Conservation (phyloP, 2,797 vertebrate genomes). For the Falco novaeseelandiae region DNA sequence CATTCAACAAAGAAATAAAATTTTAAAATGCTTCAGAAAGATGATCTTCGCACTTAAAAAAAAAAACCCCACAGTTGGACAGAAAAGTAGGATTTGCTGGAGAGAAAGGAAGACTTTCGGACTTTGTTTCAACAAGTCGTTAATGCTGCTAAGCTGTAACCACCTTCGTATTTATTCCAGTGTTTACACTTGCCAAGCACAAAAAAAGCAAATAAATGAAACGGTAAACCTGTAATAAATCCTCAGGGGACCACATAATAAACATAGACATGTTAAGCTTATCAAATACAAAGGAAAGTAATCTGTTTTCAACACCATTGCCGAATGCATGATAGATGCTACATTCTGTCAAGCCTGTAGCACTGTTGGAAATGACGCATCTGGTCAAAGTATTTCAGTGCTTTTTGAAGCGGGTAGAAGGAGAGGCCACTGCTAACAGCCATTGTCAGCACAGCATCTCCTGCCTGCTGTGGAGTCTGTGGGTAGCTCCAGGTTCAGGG, state of each 20-base stretch:
- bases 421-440: neutral
- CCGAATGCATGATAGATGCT: neutral
- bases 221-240: constrained; percentile 35
- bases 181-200: constrained; percentile 44
- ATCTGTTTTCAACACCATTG: constrained; percentile 47
- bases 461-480: neutral
- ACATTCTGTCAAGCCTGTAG: neutral
- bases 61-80: neutral
- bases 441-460: neutral
- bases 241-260: constrained; percentile 13
- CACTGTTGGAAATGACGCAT: neutral
- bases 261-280: constrained; percentile 31
- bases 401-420: neutral
- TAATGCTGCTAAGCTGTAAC: constrained; percentile 37
- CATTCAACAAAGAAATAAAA: constrained; percentile 2
- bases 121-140: constrained; percentile 28
- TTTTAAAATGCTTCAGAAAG: constrained; percentile 10
- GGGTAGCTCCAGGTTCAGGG: neutral
- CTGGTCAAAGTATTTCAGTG: constrained; percentile 14
- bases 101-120: constrained; percentile 22
- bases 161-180: constrained; percentile 24
- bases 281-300: constrained; percentile 45
- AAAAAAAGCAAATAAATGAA: constrained; percentile 48
- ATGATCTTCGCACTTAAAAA: neutral
- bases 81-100: constrained; percentile 22